Percentiles rank a stretch among this genome's conserved stretches.
Conservation (phyloP, 2,797 vertebrate species). For the Myotis daubentonii region DNA sequence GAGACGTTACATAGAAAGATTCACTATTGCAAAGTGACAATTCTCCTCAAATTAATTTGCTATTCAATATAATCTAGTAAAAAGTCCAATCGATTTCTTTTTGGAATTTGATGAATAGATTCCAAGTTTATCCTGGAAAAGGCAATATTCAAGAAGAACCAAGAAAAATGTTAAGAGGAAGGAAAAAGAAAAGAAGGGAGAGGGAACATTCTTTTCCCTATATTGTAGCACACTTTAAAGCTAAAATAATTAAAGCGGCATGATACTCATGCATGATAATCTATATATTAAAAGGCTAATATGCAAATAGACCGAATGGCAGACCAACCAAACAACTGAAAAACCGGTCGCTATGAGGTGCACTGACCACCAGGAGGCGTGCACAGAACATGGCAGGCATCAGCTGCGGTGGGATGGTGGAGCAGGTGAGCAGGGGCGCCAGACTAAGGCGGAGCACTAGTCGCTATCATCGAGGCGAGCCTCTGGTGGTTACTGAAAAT, state of each 20-base stretch:
- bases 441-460: too few species aligned
- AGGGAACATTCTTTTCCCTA: neutral
- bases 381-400: too few species aligned
- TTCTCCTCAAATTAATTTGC: constrained; percentile 39
- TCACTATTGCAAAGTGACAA: constrained; percentile 10
- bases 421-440: too few species aligned
- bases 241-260: constrained; percentile 24
- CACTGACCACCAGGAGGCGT: too few species aligned
- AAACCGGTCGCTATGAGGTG: too few species aligned
- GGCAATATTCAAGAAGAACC: neutral
- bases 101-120: constrained; percentile 43
- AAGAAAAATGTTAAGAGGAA: neutral
- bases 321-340: too few species aligned
- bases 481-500: too few species aligned
- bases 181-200: neutral
- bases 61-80: neutral
- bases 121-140: constrained; percentile 26
- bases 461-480: too few species aligned
- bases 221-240: neutral
- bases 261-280: neutral
- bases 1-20: constrained; percentile 10
- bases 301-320: too few species aligned
- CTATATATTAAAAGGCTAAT: too few species aligned
- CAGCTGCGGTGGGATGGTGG: too few species aligned
- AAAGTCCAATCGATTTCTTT: neutral